Conservation (phyloP, 92 coral and sea anemone genomes). For the Muricea muricata region DNA sequence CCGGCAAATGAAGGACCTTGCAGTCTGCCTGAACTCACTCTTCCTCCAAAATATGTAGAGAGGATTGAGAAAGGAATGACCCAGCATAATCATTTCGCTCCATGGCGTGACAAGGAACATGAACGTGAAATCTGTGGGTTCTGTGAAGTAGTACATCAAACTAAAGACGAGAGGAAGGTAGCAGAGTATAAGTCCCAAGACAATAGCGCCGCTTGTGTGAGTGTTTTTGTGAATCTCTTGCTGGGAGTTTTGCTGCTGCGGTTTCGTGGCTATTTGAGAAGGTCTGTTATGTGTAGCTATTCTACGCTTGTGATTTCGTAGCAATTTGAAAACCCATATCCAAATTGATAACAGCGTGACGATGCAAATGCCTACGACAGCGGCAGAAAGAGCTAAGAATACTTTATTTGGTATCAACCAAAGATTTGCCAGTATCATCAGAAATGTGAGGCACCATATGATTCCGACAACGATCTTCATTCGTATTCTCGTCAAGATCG, state of each 20-base stretch:
- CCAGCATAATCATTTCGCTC: background rate
- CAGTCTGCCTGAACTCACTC: conserved; percentile 10
- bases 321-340: conserved; percentile 9
- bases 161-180: background rate
- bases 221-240: background rate
- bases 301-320: background rate
- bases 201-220: background rate
- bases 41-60: conserved; percentile 7
- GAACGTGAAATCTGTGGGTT: background rate
- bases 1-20: background rate
- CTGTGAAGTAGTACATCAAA: background rate
- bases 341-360: background rate
- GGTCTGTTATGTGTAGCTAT: background rate
- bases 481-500: background rate
- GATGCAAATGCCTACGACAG: background rate
- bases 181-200: background rate
- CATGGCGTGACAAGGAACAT: background rate
- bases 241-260: background rate
- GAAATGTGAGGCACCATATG: background rate
- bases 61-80: background rate
- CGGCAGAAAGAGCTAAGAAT: background rate
- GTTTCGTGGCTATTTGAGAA: background rate
- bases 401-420: background rate
- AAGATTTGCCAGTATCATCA: background rate
- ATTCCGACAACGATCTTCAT: background rate